Evolutionary conservation across 35 echinoderm and acorn worm genomes (phyloP), one percentile per base, ranked within the genome.

Genomic region (Ophiothrix spiculata): DNA sequence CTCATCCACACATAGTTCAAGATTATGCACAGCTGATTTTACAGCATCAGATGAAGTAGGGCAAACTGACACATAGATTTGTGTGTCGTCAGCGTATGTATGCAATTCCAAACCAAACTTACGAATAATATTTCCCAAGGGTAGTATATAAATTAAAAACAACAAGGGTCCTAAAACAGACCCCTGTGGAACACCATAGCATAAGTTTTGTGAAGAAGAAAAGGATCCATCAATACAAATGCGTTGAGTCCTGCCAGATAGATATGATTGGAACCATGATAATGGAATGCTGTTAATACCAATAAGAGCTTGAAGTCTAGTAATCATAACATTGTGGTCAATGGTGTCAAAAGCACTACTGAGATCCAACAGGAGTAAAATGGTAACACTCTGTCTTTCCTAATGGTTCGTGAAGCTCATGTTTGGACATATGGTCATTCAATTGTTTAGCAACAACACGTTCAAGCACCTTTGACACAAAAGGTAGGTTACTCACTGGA

Each of bases 271-370:
- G 42, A 38, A 87, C 90, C 90, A 81, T 25, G 39, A 29, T 35
- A 75, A 60, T 39, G 84, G 78, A 32, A 19, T 56, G 29, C 76
- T 81, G 56, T 64, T 8, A 39, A 90, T 49, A 45, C 88, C 81
- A 41, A 88, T 63, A 60, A 80, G 21, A 56, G 80, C 31, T 38
- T 78, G 54, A 36, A 91, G 77, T 37, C 84, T 36, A 81, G 19
- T 56, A 37, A 91, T 78, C 35, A 91, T 49, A 31, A 87, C 64
- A 11, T 80, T 75, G 64, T 92, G 90, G 40, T 83, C 84, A 31
- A 92, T 74, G 25, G 84, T 92, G 60, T 92, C 84, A 63, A 87
- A 92, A 32, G 84, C 90, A 32, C 78, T 77, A 76, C 25, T 81
- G 32, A 92, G 79, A 36, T 92, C 90, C 32, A 92, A 56, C 36